These are phyloP conservation scores for Danio albolineatus DNA, from an alignment of 2,797 vertebrate species.

Conservation along the genomic window DNA sequence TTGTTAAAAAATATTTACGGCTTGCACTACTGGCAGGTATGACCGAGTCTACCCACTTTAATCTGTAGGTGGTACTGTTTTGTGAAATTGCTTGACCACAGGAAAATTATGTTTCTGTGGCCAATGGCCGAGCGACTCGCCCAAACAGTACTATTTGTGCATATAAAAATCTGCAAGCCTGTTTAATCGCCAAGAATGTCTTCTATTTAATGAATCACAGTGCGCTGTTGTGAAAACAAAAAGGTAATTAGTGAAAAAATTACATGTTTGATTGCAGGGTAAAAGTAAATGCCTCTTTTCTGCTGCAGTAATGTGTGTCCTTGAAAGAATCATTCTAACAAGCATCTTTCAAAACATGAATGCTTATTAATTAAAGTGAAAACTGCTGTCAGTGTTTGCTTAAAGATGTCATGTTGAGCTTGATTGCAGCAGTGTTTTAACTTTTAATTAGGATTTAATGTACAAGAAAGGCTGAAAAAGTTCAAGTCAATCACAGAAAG, in stretches of 20 bases:
- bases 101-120: background rate
- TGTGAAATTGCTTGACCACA: background rate
- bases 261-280: conserved; percentile 1
- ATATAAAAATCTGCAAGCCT: conserved; percentile 11
- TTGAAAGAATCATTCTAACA: conserved; percentile 20
- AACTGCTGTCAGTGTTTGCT: conserved; percentile 3
- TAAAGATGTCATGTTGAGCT: background rate
- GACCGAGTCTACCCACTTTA: too few species aligned
- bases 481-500: background rate
- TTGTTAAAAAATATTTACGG: too few species aligned
- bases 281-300: background rate
- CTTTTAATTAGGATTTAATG: background rate
- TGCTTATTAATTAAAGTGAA: background rate
- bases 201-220: background rate
- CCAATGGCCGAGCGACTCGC: background rate
- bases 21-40: too few species aligned
- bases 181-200: background rate
- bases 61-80: background rate
- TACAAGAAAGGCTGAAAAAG: background rate
- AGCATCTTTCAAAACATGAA: conserved; percentile 4
- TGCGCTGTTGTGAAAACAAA: background rate
- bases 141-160: background rate
- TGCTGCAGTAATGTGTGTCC: background rate
- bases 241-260: background rate
- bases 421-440: background rate